phyloP scores from a whole-genome alignment of 2,113 vertebrate species.

The Pholis gunnellus region DNA sequence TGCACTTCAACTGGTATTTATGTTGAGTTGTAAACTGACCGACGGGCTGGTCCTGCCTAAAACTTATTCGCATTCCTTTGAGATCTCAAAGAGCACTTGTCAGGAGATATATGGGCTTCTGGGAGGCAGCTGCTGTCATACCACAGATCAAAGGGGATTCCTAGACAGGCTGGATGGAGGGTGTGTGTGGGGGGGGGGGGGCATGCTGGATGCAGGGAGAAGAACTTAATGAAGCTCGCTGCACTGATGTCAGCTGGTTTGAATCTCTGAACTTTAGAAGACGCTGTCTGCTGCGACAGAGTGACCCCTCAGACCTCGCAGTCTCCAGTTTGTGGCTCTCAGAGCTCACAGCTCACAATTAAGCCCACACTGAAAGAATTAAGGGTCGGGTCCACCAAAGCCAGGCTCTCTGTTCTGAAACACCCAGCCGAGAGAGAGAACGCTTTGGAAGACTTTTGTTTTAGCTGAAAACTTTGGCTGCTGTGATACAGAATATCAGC shows the following conservation, averaged over 20 bases:
- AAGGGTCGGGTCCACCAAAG: no score
- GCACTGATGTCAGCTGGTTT: constrained; percentile 21
- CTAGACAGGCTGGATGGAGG: constrained; percentile 45
- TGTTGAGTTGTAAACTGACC: constrained; percentile 33
- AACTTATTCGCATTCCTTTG: constrained; percentile 29
- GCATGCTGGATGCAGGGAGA: constrained; percentile 13
- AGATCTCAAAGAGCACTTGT: constrained; percentile 38
- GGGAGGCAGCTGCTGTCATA: constrained; percentile 73
- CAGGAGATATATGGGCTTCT: constrained; percentile 58
- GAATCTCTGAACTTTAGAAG: constrained; percentile 4
- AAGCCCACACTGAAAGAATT: not conserved
- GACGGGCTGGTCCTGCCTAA: not conserved
- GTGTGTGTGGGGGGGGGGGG: not conserved
- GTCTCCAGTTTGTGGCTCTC: constrained; percentile 15
- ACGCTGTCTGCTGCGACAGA: not conserved
- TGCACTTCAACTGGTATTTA: constrained; percentile 32
- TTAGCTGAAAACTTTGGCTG: no score
- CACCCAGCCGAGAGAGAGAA: no score
- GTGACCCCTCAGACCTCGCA: not conserved
- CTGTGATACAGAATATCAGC: no score
- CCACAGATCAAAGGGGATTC: constrained; percentile 70
- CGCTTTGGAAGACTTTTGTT: no score
- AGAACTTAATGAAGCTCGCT: constrained; percentile 33
- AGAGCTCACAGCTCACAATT: constrained; percentile 12
- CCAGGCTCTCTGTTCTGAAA: no score